Percentiles rank a stretch among this genome's conserved stretches.
These are phyloP conservation scores for Ianthella basta DNA, from an alignment of 37 sponge, comb jelly and placozoan genomes.

Conservation along the genomic window DNA sequence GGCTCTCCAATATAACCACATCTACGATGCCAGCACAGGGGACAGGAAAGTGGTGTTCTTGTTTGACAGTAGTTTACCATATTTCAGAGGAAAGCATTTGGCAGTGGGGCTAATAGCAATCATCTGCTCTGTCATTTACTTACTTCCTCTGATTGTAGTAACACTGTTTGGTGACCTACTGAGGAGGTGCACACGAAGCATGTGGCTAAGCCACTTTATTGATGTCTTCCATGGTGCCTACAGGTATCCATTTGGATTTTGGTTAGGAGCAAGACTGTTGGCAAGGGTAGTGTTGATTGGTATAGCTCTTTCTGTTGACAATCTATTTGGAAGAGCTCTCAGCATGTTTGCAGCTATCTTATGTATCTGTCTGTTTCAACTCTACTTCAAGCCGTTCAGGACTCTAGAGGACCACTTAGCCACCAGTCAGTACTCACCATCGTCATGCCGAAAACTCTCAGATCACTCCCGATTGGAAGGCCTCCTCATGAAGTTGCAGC, in stretches of 20 bases:
- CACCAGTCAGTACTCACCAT: neutral
- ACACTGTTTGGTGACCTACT: neutral
- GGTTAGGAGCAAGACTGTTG: conserved; percentile 12
- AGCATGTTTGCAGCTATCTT: neutral
- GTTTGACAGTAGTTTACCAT: neutral
- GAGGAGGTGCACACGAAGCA: neutral
- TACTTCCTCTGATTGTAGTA: conserved; percentile 24
- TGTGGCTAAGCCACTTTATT: conserved; percentile 25
- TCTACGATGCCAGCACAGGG: conserved; percentile 6
- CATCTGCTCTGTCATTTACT: neutral
- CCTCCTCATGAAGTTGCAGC: neutral
- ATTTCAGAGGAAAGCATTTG: conserved; percentile 31
- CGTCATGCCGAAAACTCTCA: neutral
- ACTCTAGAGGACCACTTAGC: neutral
- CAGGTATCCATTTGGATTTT: conserved; percentile 15
- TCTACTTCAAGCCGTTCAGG: neutral
- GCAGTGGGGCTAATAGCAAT: neutral
- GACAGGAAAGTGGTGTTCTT: no score
- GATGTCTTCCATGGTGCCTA: conserved; percentile 11
- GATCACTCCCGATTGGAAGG: no score
- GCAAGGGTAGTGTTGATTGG: neutral
- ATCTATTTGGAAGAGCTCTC: neutral
- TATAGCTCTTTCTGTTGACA: no score
- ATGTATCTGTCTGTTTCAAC: neutral
- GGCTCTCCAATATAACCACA: neutral